These are phyloP conservation scores for Rhea americana DNA, from an alignment of 2,113 vertebrate genomes.

Conservation along the genomic window DNA sequence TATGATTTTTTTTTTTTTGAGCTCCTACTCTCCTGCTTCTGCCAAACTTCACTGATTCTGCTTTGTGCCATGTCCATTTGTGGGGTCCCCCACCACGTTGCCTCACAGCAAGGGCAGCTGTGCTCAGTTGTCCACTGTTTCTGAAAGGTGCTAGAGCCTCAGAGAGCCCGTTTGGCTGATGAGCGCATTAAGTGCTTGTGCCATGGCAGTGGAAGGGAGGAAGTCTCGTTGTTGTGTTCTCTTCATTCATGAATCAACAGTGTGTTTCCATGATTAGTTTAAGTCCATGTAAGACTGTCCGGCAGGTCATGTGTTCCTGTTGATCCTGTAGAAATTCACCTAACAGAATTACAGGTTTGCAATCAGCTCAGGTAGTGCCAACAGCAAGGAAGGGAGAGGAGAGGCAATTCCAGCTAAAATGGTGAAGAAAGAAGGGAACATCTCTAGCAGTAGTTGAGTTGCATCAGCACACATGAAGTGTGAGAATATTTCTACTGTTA, in stretches of 20 bases:
- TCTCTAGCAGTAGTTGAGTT: background rate
- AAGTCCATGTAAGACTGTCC: background rate
- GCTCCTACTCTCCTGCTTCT: background rate
- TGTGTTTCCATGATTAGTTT: background rate
- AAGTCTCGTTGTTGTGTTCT: no score
- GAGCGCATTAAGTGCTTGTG: background rate
- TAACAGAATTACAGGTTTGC: background rate
- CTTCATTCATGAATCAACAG: background rate
- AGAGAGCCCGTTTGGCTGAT: background rate
- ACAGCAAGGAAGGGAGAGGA: background rate
- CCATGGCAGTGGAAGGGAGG: background rate
- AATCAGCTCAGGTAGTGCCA: background rate
- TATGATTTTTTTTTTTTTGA: background rate
- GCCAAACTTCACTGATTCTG: background rate
- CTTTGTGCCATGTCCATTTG: background rate
- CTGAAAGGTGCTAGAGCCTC: background rate
- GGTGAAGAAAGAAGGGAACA: background rate
- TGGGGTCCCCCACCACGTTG: no score
- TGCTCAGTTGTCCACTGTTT: background rate
- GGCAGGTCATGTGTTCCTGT: background rate
- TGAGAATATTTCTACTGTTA: no score
- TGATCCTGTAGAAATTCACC: background rate
- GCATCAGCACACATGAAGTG: no score
- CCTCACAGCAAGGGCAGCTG: background rate
- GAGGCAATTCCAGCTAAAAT: background rate